Evolutionary conservation across 2,113 vertebrate species (phyloP).

Genomic region (Lycocorax pyrrhopterus): DNA sequence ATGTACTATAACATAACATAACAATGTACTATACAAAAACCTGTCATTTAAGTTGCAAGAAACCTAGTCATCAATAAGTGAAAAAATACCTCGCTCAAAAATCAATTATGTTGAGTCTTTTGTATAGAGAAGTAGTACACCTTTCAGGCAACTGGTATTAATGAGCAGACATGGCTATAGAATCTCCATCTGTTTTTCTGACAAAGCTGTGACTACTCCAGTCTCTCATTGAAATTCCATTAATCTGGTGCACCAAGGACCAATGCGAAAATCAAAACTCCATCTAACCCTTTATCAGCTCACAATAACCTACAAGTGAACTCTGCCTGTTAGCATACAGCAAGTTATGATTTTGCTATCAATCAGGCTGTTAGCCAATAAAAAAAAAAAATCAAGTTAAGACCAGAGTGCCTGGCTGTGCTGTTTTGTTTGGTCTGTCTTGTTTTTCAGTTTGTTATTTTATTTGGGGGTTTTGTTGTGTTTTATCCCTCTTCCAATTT

Average conservation of each 20-base stretch:
- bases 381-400: slow-evolving; percentile 64
- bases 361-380: slow-evolving; percentile 75
- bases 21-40: slow-evolving; percentile 58
- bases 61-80: slow-evolving; percentile 74
- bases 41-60: slow-evolving; percentile 73
- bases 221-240: slow-evolving; percentile 84
- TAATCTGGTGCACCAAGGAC: slow-evolving; percentile 80
- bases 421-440: slow-evolving; percentile 54
- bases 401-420: slow-evolving; percentile 60
- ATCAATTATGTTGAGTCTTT: slow-evolving; percentile 82
- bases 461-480: slow-evolving; percentile 44
- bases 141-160: slow-evolving; percentile 83
- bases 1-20: slow-evolving; percentile 44
- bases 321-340: slow-evolving; percentile 81
- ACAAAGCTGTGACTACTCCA: slow-evolving; percentile 81
- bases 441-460: slow-evolving; percentile 61
- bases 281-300: slow-evolving; percentile 83
- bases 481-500: slow-evolving; percentile 58
- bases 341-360: slow-evolving; percentile 82
- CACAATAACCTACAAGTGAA: slow-evolving; percentile 87
- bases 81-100: slow-evolving; percentile 72
- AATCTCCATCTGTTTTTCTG: slow-evolving; percentile 84
- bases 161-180: slow-evolving; percentile 81
- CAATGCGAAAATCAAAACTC: slow-evolving; percentile 83
- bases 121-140: slow-evolving; percentile 77